A percentile compares a stretch with the other conserved stretches of the same genome.
These are phyloP conservation scores for Megaceryle alcyon DNA, from an alignment of 2,797 vertebrate species.

Conservation along the genomic window DNA sequence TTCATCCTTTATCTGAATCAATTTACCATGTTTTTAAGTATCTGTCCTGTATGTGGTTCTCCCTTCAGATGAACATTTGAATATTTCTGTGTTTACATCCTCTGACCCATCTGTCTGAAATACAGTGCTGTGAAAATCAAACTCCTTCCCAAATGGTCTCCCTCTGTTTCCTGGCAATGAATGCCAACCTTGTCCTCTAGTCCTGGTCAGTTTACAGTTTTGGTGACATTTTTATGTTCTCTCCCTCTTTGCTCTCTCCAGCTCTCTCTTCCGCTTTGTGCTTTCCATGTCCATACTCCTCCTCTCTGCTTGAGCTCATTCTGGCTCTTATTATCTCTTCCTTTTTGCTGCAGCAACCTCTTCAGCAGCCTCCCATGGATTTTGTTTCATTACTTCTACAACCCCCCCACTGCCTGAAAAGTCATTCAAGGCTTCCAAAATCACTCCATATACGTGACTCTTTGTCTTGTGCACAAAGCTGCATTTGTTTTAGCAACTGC, in stretches of 20 bases:
- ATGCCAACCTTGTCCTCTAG: neutral
- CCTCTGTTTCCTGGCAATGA: neutral
- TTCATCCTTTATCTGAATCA: neutral
- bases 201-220: neutral
- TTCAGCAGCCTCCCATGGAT: neutral
- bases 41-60: neutral
- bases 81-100: neutral
- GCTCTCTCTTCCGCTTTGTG: neutral
- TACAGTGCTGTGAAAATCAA: neutral
- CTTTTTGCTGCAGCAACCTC: neutral
- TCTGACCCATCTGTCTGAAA: neutral
- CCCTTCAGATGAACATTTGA: neutral
- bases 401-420: neutral
- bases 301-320: neutral
- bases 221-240: neutral
- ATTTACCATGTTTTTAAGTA: neutral
- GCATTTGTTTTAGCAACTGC: neutral
- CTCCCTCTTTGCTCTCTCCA: neutral
- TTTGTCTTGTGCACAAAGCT: constrained; percentile 15
- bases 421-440: constrained; percentile 19
- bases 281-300: neutral
- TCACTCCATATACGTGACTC: neutral
- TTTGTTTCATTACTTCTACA: neutral
- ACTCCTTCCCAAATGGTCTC: neutral
- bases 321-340: neutral